These are phyloP conservation scores for Muntiacus reevesi DNA, from an alignment of 2,113 vertebrate genomes.

Conservation along the genomic window DNA sequence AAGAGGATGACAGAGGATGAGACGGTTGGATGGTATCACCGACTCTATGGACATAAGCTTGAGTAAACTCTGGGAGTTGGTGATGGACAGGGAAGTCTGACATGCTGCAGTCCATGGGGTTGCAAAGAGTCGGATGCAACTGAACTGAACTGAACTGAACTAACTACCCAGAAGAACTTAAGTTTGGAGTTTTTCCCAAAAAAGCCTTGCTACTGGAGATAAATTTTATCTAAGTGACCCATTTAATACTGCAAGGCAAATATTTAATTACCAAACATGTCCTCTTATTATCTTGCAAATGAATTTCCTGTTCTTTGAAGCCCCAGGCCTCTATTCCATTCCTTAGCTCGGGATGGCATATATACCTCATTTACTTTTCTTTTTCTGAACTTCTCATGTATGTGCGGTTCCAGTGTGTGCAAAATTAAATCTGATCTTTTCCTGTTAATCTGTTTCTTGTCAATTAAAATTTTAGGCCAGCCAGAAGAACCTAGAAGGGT, in stretches of 20 bases:
- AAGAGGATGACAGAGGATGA: background rate
- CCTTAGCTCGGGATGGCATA: background rate
- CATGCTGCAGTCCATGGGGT: background rate
- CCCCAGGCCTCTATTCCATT: background rate
- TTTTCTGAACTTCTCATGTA: background rate
- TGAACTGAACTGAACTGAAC: background rate
- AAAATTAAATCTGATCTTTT: background rate
- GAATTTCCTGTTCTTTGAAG: background rate
- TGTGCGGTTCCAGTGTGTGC: background rate
- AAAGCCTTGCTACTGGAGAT: background rate
- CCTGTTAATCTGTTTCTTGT: background rate
- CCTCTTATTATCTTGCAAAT: background rate
- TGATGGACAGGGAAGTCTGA: background rate
- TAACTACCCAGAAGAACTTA: background rate
- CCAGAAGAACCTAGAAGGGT: background rate
- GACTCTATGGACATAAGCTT: background rate
- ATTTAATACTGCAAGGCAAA: background rate
- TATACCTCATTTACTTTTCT: background rate
- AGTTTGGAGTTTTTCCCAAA: background rate
- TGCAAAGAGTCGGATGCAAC: rapidly evolving
- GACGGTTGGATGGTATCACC: background rate
- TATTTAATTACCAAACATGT: background rate
- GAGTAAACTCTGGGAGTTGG: background rate
- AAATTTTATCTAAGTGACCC: background rate
- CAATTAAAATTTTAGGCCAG: background rate